Conservation (phyloP, 2,113 vertebrate genomes). For the Phycodurus eques region DNA sequence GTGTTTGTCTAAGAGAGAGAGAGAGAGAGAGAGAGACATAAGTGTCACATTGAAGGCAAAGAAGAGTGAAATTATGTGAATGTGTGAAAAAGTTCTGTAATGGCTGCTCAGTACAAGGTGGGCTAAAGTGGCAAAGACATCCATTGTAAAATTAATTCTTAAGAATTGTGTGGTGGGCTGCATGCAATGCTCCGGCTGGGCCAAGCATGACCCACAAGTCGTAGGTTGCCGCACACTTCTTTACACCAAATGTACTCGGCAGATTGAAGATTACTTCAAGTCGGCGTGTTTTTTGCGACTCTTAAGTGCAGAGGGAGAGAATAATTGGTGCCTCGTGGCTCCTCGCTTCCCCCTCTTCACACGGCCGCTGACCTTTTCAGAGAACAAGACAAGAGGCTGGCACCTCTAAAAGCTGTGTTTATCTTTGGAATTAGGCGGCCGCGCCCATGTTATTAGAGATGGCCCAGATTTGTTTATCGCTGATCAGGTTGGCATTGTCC, state of each 20-base stretch:
- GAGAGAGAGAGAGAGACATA: too few relatives aligned
- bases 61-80: too few relatives aligned
- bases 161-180: too few relatives aligned
- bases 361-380: constrained; percentile 64
- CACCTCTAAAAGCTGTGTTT: constrained; percentile 57
- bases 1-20: too few relatives aligned
- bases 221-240: constrained; percentile 21
- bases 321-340: constrained; percentile 48
- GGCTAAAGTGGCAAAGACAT: too few relatives aligned
- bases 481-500: constrained; percentile 65
- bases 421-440: constrained; percentile 53
- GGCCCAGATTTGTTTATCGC: constrained; percentile 64
- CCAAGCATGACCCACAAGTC: too few relatives aligned
- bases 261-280: constrained; percentile 28
- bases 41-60: too few relatives aligned
- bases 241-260: constrained; percentile 36
- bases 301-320: constrained; percentile 29
- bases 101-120: too few relatives aligned
- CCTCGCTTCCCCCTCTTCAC: constrained; percentile 43
- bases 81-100: too few relatives aligned
- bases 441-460: constrained; percentile 63
- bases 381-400: constrained; percentile 37
- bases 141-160: too few relatives aligned
- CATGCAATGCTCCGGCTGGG: too few relatives aligned
- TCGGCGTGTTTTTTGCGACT: constrained; percentile 37